Percentiles rank a stretch among this genome's conserved stretches.
Evolutionary conservation across 2,888 invertebrate species (phyloP).

Genomic region (Dexiosoma caninum): DNA sequence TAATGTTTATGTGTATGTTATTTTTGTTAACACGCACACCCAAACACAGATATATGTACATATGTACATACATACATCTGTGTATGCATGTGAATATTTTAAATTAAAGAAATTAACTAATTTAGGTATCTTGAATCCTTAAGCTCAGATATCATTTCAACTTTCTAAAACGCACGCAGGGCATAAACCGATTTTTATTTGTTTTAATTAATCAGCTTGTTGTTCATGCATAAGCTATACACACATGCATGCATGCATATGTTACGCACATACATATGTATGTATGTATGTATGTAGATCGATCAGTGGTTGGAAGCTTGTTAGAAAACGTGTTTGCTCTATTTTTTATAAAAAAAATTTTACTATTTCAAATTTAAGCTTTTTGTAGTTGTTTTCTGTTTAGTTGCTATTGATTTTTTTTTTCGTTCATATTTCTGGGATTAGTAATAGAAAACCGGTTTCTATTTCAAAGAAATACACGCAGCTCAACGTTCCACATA

Average conservation of each 20-base stretch:
- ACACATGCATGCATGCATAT: too few relatives aligned
- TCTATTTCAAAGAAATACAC: slow-evolving; percentile 19
- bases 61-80: too few relatives aligned
- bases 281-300: background rate
- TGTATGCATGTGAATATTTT: too few relatives aligned
- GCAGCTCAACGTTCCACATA: background rate
- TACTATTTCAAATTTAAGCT: slow-evolving; percentile 5
- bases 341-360: slow-evolving; percentile 8
- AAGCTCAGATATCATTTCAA: background rate
- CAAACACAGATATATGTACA: background rate
- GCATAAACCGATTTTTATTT: slow-evolving; percentile 10
- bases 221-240: background rate
- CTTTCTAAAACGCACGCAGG: background rate
- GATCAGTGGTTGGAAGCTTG: slow-evolving; percentile 43
- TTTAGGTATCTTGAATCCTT: background rate
- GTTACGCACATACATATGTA: too few relatives aligned
- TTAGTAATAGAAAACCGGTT: slow-evolving; percentile 51
- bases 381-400: slow-evolving; percentile 22
- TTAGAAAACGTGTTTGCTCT: slow-evolving; percentile 53
- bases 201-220: slow-evolving; percentile 48
- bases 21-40: background rate
- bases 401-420: slow-evolving; percentile 20
- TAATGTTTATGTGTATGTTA: background rate
- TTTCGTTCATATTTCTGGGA: slow-evolving; percentile 27
- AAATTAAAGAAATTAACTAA: too few relatives aligned